Evolutionary conservation across 2,888 invertebrate genomes (phyloP).

Genomic region (Anarsia innoxiella): DNA sequence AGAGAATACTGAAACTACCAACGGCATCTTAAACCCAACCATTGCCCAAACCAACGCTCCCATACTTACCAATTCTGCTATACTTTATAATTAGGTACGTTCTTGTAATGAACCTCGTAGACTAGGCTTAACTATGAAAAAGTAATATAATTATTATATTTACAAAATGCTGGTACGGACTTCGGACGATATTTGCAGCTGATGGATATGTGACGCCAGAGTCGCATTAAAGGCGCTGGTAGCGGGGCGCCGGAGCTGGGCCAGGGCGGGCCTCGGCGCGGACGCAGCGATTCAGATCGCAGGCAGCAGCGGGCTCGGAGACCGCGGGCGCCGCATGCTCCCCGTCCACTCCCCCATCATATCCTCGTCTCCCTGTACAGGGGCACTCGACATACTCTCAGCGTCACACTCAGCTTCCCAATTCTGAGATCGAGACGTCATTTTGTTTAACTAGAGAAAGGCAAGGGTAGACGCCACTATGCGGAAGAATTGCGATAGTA

Average conservation of each 20-base stretch:
- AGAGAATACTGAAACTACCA: too few species aligned
- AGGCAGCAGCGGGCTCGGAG: constrained; percentile 65
- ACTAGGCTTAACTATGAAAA: too few species aligned
- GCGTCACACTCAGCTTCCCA: constrained; percentile 73
- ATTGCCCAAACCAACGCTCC: too few species aligned
- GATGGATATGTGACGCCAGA: constrained; percentile 36
- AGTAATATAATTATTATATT: constrained; percentile 16
- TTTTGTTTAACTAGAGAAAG: constrained; percentile 58
- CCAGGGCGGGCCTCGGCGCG: constrained; percentile 15
- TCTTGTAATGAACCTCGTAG: too few species aligned
- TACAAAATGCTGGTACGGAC: constrained; percentile 28
- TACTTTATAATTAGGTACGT: too few species aligned
- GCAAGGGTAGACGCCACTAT: constrained; percentile 34
- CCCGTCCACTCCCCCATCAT: constrained; percentile 76
- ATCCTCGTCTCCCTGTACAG: constrained; percentile 78
- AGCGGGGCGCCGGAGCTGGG: constrained; percentile 15
- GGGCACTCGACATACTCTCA: constrained; percentile 75
- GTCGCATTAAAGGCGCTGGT: constrained; percentile 5
- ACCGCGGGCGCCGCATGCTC: constrained; percentile 58
- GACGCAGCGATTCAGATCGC: constrained; percentile 41
- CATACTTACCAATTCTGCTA: too few species aligned
- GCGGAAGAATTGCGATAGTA: constrained; percentile 29
- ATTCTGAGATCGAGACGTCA: constrained; percentile 71
- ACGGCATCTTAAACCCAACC: too few species aligned
- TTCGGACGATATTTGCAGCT: constrained; percentile 26